Conservation (phyloP, 2,888 invertebrate genomes). For the Pollenia labialis region DNA sequence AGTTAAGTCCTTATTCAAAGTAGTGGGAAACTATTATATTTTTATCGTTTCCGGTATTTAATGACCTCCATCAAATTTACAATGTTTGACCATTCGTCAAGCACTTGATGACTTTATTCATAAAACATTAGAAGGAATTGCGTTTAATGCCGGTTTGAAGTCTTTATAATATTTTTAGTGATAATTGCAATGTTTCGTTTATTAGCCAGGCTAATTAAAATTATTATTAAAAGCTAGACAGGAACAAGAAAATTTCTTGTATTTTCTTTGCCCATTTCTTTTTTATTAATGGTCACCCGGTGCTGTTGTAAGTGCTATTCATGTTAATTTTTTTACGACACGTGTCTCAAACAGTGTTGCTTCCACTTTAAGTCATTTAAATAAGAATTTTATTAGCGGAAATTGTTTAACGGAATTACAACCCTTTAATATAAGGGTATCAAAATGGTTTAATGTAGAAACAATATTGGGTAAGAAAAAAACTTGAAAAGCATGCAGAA, state of each 20-base stretch:
- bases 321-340: conserved; percentile 52
- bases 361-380: conserved; percentile 43
- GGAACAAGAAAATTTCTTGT: not conserved
- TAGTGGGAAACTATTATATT: conserved; percentile 8
- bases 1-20: not conserved
- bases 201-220: conserved; percentile 41
- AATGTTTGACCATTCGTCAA: conserved; percentile 17
- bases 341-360: conserved; percentile 47
- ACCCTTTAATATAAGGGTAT: conserved; percentile 26
- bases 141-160: not conserved
- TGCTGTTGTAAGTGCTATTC: conserved; percentile 8
- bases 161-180: conserved; percentile 27
- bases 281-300: conserved; percentile 37
- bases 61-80: not conserved
- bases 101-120: conserved; percentile 27
- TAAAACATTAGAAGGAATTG: not conserved
- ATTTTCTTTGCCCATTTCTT: not conserved
- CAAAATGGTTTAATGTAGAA: not conserved
- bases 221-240: conserved; percentile 14
- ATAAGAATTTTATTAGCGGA: conserved; percentile 58
- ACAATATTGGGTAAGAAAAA: conserved; percentile 5
- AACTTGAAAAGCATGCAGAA: not conserved
- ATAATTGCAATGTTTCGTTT: conserved; percentile 37
- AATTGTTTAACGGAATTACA: conserved; percentile 44
- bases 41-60: conserved; percentile 42